A percentile compares a stretch with the other conserved stretches of the same genome.
Conservation (phyloP, 2,113 vertebrate species). For the Aptenodytes patagonicus region DNA sequence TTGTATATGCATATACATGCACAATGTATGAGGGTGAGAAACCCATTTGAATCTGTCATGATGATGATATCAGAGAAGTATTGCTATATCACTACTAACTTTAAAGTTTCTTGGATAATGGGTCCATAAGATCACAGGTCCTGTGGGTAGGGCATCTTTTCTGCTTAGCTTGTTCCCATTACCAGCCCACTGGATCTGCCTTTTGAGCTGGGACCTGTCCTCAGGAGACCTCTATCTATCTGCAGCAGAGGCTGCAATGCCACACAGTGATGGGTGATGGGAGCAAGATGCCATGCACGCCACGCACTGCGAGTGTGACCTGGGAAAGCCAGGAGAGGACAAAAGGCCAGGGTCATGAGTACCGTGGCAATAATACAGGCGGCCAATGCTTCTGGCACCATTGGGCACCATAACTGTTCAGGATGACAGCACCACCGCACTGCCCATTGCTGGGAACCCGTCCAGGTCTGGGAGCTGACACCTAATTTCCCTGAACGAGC, state of each 20-base stretch:
- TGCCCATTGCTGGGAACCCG: not conserved
- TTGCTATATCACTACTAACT: not conserved
- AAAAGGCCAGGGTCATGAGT: not conserved
- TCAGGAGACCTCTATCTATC: not conserved
- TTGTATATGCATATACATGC: not conserved
- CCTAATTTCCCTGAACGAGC: not conserved
- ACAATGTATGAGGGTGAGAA: not conserved
- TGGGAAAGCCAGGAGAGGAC: not conserved
- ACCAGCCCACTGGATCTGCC: not conserved
- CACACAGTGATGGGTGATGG: not conserved
- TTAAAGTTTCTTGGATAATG: not conserved
- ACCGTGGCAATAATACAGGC: not conserved
- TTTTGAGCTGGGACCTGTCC: not conserved
- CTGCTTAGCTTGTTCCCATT: not conserved
- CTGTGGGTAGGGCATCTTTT: not conserved
- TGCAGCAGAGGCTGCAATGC: not conserved
- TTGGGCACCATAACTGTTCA: not conserved
- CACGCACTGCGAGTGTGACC: accelerated
- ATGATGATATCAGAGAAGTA: not conserved
- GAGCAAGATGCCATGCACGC: accelerated
- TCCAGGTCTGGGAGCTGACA: not conserved
- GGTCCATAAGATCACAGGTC: not conserved
- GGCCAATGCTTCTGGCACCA: not conserved
- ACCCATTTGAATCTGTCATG: not conserved
- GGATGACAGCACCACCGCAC: not conserved